These are phyloP conservation scores for Caenorhabditis zanzibari DNA, from an alignment of 2,888 invertebrate species.

Conservation along the genomic window DNA sequence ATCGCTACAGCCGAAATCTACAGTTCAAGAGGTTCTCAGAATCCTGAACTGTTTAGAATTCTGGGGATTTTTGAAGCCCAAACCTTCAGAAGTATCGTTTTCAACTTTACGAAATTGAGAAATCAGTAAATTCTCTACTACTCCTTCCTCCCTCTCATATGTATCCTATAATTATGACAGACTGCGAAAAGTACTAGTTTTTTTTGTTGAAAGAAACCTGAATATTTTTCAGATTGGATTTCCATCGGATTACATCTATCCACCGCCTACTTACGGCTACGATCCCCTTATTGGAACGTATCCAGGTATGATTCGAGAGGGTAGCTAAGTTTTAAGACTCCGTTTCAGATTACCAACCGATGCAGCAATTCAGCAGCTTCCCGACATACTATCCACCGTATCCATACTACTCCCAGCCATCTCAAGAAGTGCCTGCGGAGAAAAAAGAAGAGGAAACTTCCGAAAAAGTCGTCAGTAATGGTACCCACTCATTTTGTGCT, in stretches of 20 bases:
- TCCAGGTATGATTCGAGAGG: slow-evolving; percentile 18
- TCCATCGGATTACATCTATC: neutral
- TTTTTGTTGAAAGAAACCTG: neutral
- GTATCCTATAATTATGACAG: neutral
- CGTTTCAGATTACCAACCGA: slow-evolving; percentile 37
- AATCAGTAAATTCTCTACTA: neutral
- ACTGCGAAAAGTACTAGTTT: neutral
- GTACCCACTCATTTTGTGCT: neutral
- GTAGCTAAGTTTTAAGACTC: neutral
- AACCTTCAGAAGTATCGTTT: neutral
- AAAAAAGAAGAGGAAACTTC: neutral
- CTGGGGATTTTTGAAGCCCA: too few relatives aligned
- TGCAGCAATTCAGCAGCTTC: neutral
- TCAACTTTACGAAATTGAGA: neutral
- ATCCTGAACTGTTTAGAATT: too few relatives aligned
- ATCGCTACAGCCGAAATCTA: too few relatives aligned
- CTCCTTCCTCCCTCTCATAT: neutral
- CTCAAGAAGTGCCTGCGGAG: neutral
- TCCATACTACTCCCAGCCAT: neutral
- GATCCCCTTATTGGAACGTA: slow-evolving; percentile 41
- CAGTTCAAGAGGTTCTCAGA: too few relatives aligned
- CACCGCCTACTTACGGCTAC: slow-evolving; percentile 26
- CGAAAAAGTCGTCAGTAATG: neutral
- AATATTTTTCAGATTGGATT: neutral
- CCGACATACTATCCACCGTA: neutral